phyloP scores from a whole-genome alignment of 2,113 vertebrate species.

The Phylloscopus trochilus region DNA sequence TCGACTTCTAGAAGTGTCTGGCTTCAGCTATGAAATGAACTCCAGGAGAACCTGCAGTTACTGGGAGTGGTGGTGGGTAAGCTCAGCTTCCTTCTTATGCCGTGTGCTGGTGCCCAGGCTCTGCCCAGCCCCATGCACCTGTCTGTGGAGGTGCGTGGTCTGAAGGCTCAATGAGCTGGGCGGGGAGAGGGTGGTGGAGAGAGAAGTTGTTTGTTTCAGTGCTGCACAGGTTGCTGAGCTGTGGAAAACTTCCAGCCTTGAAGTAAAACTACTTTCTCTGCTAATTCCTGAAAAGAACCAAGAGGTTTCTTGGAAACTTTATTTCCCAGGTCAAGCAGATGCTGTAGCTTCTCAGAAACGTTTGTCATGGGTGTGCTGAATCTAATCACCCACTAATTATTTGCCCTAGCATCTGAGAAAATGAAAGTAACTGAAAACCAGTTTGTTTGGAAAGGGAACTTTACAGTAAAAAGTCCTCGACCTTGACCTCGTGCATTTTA shows the following conservation, averaged over 20 bases:
- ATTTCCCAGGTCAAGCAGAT: not conserved
- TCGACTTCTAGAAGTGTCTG: not conserved
- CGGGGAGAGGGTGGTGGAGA: no score
- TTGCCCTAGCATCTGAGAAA: not conserved
- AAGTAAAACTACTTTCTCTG: not conserved
- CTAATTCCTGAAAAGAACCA: not conserved
- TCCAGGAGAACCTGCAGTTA: not conserved
- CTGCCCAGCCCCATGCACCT: not conserved
- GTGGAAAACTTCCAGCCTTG: not conserved
- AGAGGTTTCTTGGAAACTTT: not conserved
- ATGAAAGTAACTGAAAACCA: not conserved
- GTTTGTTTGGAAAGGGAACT: conserved; percentile 31
- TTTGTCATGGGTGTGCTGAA: not conserved
- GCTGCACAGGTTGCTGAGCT: not conserved
- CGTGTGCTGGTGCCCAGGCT: not conserved
- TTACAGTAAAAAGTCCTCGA: not conserved
- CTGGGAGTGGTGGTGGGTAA: not conserved
- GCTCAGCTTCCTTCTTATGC: not conserved
- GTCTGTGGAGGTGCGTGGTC: not conserved
- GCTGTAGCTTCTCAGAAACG: not conserved
- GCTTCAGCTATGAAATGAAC: not conserved
- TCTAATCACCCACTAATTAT: not conserved
- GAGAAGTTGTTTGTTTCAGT: not conserved
- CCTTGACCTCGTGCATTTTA: not conserved
- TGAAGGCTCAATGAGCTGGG: not conserved